Conservation (phyloP, 2,113 vertebrate genomes). For the Urocitellus parryii region DNA sequence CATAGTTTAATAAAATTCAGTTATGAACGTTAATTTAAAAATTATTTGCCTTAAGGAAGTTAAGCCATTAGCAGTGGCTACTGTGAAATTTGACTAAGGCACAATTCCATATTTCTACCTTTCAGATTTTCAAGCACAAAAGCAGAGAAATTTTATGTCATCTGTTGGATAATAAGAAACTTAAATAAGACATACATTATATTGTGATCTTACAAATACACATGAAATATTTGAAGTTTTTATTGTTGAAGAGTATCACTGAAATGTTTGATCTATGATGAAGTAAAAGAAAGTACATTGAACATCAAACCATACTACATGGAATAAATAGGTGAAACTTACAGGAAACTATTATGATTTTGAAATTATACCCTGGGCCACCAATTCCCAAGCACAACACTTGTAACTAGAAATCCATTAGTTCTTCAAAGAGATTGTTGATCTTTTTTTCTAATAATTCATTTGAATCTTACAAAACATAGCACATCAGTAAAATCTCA, state of each 20-base stretch:
- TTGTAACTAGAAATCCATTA: background rate
- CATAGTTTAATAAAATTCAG: background rate
- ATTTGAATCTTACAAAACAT: background rate
- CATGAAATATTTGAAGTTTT: background rate
- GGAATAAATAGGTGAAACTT: background rate
- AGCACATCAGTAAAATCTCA: background rate
- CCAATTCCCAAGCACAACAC: background rate
- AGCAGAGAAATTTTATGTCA: background rate
- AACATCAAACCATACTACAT: background rate
- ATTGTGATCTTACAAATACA: constrained; percentile 24
- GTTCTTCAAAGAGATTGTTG: background rate
- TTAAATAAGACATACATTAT: background rate
- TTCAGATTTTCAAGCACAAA: background rate
- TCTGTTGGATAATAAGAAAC: background rate
- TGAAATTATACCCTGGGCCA: background rate
- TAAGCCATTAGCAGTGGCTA: background rate
- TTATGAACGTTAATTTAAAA: background rate
- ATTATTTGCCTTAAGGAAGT: background rate
- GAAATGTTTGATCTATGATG: constrained; percentile 23
- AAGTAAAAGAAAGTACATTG: constrained; percentile 11
- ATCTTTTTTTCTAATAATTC: background rate
- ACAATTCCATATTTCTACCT: background rate
- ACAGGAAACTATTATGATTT: background rate
- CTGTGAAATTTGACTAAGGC: background rate
- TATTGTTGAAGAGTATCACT: background rate